These are phyloP conservation scores for Stenopsyche tienmushanensis DNA, from an alignment of 1,140 invertebrate species.

Conservation along the genomic window DNA sequence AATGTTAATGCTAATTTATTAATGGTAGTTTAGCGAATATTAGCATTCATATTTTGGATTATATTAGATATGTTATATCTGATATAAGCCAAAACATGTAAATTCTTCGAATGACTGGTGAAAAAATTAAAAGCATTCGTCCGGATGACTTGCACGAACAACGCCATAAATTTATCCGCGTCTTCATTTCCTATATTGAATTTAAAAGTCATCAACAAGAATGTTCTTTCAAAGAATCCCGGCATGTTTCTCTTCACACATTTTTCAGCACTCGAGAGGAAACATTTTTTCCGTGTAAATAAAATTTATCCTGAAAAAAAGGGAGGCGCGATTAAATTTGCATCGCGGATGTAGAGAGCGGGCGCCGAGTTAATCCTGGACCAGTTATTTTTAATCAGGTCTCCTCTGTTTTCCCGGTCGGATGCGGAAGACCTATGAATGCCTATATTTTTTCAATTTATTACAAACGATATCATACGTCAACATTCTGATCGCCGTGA, in stretches of 20 bases:
- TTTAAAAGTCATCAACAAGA: background rate
- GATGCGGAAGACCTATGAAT: too few species aligned
- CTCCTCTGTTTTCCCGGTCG: background rate
- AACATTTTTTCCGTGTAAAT: background rate
- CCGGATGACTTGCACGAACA: too few species aligned
- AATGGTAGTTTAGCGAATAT: too few species aligned
- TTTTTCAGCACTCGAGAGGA: background rate
- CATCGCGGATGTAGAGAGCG: background rate
- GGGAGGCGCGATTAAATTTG: constrained; percentile 19
- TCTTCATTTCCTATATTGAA: background rate
- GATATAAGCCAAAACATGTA: too few species aligned
- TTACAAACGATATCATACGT: background rate
- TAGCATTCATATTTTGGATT: too few species aligned
- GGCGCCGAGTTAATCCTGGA: constrained; percentile 11
- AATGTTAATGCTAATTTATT: too few species aligned
- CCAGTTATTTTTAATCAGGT: constrained; percentile 25
- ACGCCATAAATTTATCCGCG: too few species aligned
- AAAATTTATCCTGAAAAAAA: background rate
- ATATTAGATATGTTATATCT: too few species aligned
- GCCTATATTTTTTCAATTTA: too few species aligned
- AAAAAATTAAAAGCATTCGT: too few species aligned
- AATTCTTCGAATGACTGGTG: too few species aligned
- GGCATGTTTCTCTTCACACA: background rate
- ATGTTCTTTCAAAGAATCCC: background rate
- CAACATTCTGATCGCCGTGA: too few species aligned